These are phyloP conservation scores for Pelvicachromis taeniatus DNA, from an alignment of 2,113 vertebrate genomes.

Conservation along the genomic window DNA sequence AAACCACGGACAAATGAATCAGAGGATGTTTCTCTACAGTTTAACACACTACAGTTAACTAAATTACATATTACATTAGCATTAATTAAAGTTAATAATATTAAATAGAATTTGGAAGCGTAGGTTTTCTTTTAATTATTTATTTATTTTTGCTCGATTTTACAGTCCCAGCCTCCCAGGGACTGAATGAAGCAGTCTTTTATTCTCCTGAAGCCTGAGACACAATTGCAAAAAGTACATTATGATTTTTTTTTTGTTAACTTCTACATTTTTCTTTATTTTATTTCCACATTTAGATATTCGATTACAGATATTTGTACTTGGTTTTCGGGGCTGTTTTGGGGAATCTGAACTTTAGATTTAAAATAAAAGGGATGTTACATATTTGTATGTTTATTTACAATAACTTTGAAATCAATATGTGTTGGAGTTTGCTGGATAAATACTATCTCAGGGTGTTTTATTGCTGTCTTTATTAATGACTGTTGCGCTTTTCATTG, in stretches of 20 bases:
- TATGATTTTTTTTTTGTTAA: neutral
- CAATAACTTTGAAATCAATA: neutral
- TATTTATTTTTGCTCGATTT: neutral
- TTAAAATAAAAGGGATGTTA: neutral
- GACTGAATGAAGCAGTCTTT: neutral
- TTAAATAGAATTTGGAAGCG: neutral
- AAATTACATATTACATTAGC: neutral
- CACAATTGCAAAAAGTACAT: neutral
- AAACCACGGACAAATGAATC: constrained; percentile 15
- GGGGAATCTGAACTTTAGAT: rapidly evolving
- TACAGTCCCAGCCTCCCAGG: neutral
- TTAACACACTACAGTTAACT: neutral
- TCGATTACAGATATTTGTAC: neutral
- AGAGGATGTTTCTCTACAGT: neutral
- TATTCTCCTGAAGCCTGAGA: neutral
- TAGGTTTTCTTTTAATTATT: neutral
- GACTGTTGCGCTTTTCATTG: neutral
- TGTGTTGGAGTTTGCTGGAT: neutral
- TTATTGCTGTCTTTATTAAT: neutral
- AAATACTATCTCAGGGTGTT: neutral
- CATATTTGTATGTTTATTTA: neutral
- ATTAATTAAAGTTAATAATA: neutral
- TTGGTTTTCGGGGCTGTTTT: neutral
- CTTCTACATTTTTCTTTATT: neutral
- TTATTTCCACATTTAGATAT: neutral